Percentiles rank a stretch among this genome's conserved stretches.
Conservation (phyloP, 2,113 vertebrate species). For the Pachycephala philippinensis region DNA sequence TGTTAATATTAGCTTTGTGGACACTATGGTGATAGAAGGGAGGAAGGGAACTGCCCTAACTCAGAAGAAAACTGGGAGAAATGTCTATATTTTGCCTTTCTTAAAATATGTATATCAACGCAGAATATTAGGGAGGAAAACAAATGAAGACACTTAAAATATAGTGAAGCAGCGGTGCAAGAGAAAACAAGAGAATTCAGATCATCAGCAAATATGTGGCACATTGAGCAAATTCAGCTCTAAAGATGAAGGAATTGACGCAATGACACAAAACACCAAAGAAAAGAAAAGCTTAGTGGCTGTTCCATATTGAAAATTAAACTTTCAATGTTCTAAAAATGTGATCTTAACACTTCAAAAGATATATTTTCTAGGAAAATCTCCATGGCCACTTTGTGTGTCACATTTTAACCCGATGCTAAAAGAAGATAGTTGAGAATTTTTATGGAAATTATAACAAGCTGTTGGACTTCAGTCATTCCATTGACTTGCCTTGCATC, state of each 20-base stretch:
- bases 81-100: not conserved
- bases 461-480: not conserved
- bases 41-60: not conserved
- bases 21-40: not conserved
- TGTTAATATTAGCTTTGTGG: not conserved
- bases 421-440: not conserved
- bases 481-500: not conserved
- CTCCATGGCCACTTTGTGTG: not conserved
- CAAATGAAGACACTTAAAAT: not conserved
- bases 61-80: not conserved
- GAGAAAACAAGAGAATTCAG: not conserved
- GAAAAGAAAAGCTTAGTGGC: not conserved
- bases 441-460: not conserved
- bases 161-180: not conserved
- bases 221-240: not conserved
- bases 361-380: not conserved
- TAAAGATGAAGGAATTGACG: not conserved
- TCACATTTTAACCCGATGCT: not conserved
- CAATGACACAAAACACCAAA: not conserved
- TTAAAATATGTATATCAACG: not conserved
- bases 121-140: not conserved
- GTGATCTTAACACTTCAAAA: not conserved
- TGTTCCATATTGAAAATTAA: not conserved
- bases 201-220: not conserved
- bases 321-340: not conserved